A percentile compares a stretch with the other conserved stretches of the same genome.
These are phyloP conservation scores for Streptopelia turtur DNA, from an alignment of 2,797 vertebrate genomes.

Conservation along the genomic window DNA sequence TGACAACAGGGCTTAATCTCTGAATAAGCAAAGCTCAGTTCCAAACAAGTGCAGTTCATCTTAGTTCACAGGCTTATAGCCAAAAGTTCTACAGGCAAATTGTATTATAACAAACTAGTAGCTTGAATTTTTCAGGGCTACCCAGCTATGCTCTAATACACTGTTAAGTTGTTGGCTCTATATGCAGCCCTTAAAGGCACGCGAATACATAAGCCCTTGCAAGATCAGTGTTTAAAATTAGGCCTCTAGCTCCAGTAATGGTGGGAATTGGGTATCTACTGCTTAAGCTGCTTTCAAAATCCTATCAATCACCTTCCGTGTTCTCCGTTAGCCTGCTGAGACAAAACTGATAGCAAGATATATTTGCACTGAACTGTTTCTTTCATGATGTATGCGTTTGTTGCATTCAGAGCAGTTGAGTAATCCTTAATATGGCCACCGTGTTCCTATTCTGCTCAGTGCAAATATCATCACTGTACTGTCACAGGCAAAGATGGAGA, in stretches of 20 bases:
- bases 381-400: background rate
- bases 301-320: background rate
- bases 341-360: background rate
- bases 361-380: background rate
- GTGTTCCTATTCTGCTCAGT: background rate
- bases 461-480: background rate
- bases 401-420: background rate
- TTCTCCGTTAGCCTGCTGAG: background rate
- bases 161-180: background rate
- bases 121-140: slow-evolving; percentile 6
- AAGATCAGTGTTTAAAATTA: background rate
- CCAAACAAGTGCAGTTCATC: slow-evolving; percentile 10
- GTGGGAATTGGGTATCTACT: background rate
- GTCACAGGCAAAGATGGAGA: background rate
- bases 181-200: background rate
- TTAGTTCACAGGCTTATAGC: background rate
- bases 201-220: background rate
- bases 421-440: background rate
- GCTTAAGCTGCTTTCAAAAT: background rate
- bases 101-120: background rate
- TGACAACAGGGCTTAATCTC: slow-evolving; percentile 21
- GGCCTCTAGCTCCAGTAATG: background rate
- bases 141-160: background rate
- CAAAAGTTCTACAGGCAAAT: background rate
- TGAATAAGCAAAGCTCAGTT: slow-evolving; percentile 39